Evolutionary conservation across 2,113 vertebrate genomes (phyloP), one percentile per base, ranked within the genome.

Genomic region (Argyrosomus japonicus): DNA sequence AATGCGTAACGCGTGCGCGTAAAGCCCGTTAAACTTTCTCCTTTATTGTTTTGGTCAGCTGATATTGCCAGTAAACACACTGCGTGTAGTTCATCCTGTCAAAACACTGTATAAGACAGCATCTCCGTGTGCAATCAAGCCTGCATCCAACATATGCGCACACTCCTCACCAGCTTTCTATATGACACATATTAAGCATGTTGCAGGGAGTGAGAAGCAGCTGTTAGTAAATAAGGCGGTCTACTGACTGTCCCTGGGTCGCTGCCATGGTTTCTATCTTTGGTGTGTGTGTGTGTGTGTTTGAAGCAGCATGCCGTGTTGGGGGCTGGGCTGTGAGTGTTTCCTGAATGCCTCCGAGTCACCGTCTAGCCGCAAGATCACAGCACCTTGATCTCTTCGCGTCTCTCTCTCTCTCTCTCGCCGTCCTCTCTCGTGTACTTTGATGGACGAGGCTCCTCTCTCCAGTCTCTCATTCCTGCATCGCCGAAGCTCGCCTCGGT

Each of bases 151-250:
- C 82, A 81, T 56, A 79, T 57, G 57, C 63, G 48, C 47, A 25
- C 63, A 9, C 36, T 60, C 50, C 32, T 53, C 68, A 65, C 47
- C 51, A 45, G 79, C 69, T 48, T 58, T 57, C 65, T 74, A 64
- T 82, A 71, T 68, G 77, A 74, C 81, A 82, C 62, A 74, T 36
- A 45, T 78, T 43, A 29, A 53, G 50, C 72, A 57, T 79, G 79
- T 79, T 63, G 84, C 65, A 82, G 92, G 48, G 25, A 73, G 81
- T 48, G 74, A 79, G 81, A 86, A 75, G 90, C 93, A 95, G 94
- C 78, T 97, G 96, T 97, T 96, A 92, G 95, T 96, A 97, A 97
- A 97, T 95, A 96, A 83, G 88, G 94, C 95, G 94, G 95, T 93
- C 94, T 95, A 95, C 87, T 90, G 91, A 94, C 86, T 81, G 86